Percentiles rank a stretch among this genome's conserved stretches.
These are phyloP conservation scores for Trematocara macrostoma DNA, from an alignment of 2,113 vertebrate species.

Conservation along the genomic window DNA sequence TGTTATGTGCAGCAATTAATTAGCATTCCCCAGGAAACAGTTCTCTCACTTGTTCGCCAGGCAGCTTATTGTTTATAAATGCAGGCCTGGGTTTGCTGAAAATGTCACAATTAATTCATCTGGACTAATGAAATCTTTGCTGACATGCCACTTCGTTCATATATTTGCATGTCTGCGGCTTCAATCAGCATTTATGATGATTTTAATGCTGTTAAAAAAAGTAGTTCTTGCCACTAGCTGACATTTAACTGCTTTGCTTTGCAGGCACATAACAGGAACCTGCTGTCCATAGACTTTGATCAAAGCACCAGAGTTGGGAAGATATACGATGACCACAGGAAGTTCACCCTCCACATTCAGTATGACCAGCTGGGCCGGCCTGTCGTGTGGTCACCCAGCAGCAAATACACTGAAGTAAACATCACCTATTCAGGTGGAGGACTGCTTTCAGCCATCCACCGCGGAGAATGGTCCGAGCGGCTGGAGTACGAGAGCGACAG, in stretches of 20 bases:
- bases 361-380: conserved; percentile 90
- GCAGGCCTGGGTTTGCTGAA: conserved; percentile 18
- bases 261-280: conserved; percentile 96
- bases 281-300: conserved; percentile 96
- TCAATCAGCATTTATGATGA: conserved; percentile 7
- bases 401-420: conserved; percentile 95
- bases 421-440: conserved; percentile 88
- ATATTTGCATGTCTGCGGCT: neutral
- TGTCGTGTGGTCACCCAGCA: conserved; percentile 90
- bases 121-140: conserved; percentile 32
- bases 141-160: conserved; percentile 11
- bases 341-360: conserved; percentile 94
- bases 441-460: conserved; percentile 86
- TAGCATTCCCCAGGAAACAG: neutral
- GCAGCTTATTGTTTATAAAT: conserved; percentile 37
- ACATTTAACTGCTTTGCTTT: neutral
- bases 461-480: conserved; percentile 92
- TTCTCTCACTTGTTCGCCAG: conserved; percentile 7
- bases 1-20: conserved; percentile 39
- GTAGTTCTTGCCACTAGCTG: neutral
- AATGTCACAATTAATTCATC: conserved; percentile 52
- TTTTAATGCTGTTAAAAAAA: neutral
- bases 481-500: conserved; percentile 93
- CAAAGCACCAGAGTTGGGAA: conserved; percentile 90
- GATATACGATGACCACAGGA: conserved; percentile 97